A percentile compares a stretch with the other conserved stretches of the same genome.
phyloP scores from a whole-genome alignment of 1,140 invertebrate genomes.

The Mactra quadrangularis region DNA sequence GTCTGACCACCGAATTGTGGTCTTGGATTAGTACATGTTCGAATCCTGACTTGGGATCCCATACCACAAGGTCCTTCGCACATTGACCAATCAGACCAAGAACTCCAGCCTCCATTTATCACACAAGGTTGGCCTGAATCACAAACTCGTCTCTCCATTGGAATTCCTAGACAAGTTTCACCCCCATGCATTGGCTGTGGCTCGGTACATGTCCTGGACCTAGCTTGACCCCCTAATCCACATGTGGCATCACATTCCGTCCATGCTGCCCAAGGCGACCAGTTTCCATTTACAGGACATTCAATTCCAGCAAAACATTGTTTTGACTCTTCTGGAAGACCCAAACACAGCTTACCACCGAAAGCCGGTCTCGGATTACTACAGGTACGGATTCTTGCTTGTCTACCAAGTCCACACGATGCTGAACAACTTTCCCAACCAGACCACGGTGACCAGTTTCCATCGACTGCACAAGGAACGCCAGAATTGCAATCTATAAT shows the following conservation, averaged over 20 bases:
- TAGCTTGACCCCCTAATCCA: conserved; percentile 53
- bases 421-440: conserved; percentile 62
- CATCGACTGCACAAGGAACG: conserved; percentile 62
- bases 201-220: conserved; percentile 87
- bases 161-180: conserved; percentile 87
- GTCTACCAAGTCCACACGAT: conserved; percentile 64
- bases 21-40: conserved; percentile 45
- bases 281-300: conserved; percentile 45
- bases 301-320: conserved; percentile 46
- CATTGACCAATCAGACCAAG: conserved; percentile 87
- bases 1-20: conserved; percentile 44
- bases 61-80: conserved; percentile 87
- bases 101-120: conserved; percentile 86
- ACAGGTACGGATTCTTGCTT: conserved; percentile 64
- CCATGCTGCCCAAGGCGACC: conserved; percentile 65
- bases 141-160: conserved; percentile 50
- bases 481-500: conserved; percentile 70
- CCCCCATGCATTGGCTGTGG: conserved; percentile 87
- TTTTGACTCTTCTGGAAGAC: conserved; percentile 43
- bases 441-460: conserved; percentile 70
- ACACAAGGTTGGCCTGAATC: conserved; percentile 15
- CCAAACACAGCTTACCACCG: conserved; percentile 66
- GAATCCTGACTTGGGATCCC: conserved; percentile 48
- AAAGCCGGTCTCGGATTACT: conserved; percentile 67
- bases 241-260: conserved; percentile 54